Base-by-base conservation (phyloP, 2,888 invertebrate species). In the Oscheius sp. region DNA sequence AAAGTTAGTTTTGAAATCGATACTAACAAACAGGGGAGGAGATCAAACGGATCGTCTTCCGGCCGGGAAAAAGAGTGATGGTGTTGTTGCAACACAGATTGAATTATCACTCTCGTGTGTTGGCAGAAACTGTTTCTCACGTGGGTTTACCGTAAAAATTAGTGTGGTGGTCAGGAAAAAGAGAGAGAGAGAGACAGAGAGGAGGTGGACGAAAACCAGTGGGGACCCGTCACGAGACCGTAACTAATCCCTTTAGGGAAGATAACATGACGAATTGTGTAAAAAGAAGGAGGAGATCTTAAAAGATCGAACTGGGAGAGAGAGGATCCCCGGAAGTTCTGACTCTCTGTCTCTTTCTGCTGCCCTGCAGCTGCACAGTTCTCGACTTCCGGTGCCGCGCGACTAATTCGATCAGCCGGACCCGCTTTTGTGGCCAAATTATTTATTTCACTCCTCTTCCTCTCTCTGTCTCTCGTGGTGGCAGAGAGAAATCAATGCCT, bases 331-430 rank as follows among this genome's bases (percentile, higher is more conserved):
- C 55, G 55, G 68, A 55, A 53, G 53, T 35, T 33, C 55, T 42
- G 42, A 42, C 4, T 42, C 42, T 42, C 42, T 42, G 42, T 42
- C 4, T 42, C 42, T 42, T 7, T 42, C 42, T 42, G 51, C 53
- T 42, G 65, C 65, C 48, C 60, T 48, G 50, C 65, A 33, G 50
- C 68, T 68, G 68, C 68, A 68, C 68, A 68, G 68, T 68, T 55
- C 68, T 53, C 68, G 68, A 68, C 68, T 68, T 68, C 68, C 68
- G 68, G 68, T 68, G 21, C 42, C 0, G 68, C 68, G 63, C 68
- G 68, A 35, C 68, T 68, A 68, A 68, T 68, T 68, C 68, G 68
- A 68, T 68, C 68, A 68, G 68, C 53, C 68, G 68, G 55, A 68
- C 68, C 53, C 53, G 55, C 68, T 53, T 55, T 68, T 68, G 55